Base-by-base conservation (phyloP, 2,888 invertebrate species). In the Trissoscelio sp. region DNA sequence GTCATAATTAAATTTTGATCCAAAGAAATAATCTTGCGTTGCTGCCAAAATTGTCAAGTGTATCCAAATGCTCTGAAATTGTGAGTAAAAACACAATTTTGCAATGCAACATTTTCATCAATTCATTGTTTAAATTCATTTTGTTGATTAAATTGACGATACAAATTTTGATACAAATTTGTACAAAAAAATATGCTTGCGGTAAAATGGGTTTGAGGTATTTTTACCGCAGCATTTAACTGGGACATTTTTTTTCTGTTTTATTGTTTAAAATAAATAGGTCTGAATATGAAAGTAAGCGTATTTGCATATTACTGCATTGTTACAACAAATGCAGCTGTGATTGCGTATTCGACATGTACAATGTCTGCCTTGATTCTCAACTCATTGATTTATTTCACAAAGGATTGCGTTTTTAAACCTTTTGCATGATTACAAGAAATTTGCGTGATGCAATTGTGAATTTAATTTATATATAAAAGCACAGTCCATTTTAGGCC, bases 331-430 rank as follows among this genome's bases (percentile, higher is more conserved):
- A 14, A 42, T 42, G 39, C 39, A 12, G 14, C 14, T 42, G 12
- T 42, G 31, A 12, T 14, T 4, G 16, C 14, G 7, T 42, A 42
- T 42, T 16, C 14, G 39, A 14, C 39, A 5, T 1, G 5, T 42
- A 1, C 46, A 20, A 46, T 46, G 9, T 46, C n/a, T 46, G 42
- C 16, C 14, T 55, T 55, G 22, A 51, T 22, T 7, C n/a, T 28
- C 11, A 24, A 12, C 48, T 34, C 57, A 57, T 57, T 57, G 57
- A 57, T 57, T 57, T 57, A 39, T 39, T 44, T 60, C 14, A 14
- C 42, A 16, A 24, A 60, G 34, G 14, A 60, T 44, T 60, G 60
- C 42, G 60, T 60, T 60, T 44, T 44, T 9, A 34, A 22, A 28
- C 44, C 44, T 39, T 44, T 16, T 60, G 42, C 60, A 44, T 60